Base-by-base conservation (phyloP, 92 coral and sea anemone species). In the Actinostola sp. region DNA sequence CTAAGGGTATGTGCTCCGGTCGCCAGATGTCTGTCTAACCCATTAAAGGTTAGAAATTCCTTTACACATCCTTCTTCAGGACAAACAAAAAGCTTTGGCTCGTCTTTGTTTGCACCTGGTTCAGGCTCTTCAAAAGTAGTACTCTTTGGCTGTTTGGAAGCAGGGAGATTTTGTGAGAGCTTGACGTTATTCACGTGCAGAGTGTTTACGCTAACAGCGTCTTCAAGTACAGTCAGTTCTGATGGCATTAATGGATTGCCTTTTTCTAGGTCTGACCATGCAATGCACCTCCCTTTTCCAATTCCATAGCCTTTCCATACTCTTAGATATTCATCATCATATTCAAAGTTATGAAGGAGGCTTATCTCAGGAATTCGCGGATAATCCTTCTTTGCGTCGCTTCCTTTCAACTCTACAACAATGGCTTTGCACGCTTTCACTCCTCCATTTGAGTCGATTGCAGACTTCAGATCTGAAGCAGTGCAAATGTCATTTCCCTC, bases 251-350 rank as follows among this genome's bases (percentile, higher is more conserved):
- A n/a, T 34, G 28, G 38, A 11, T 55, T 70, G 39, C 39, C 70
- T 50, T 73, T 73, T 11, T 63, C 81, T 25, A 63, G 63, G 34
- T 61, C 31, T 46, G 53, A 31, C 83, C 83, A 78, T 78, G 49
- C 31, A 43, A 78, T 46, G 56, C 33, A 52, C 42, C 46, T 78
- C 31, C 84, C 78, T 33, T 63, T 16, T 25, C 82, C 82, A 41
- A 77, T 67, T 29, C 53, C 51, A 71, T 66, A 77, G 17, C 76
- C 83, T 56, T 71, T 80, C 80, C 79, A 71, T 8, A 80, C 80
- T 53, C 25, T 52, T 25, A 80, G 72, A 48, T 80, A 66, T 38
- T 71, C 63, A 31, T 71, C 36, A 19, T 32, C 29, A 46, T 70
- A 79, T 53, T 79, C 61, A 44, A 36, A 78, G 36, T 70, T 78